Conservation (phyloP, 1,140 invertebrate species). For the Penaeus vannamei region DNA sequence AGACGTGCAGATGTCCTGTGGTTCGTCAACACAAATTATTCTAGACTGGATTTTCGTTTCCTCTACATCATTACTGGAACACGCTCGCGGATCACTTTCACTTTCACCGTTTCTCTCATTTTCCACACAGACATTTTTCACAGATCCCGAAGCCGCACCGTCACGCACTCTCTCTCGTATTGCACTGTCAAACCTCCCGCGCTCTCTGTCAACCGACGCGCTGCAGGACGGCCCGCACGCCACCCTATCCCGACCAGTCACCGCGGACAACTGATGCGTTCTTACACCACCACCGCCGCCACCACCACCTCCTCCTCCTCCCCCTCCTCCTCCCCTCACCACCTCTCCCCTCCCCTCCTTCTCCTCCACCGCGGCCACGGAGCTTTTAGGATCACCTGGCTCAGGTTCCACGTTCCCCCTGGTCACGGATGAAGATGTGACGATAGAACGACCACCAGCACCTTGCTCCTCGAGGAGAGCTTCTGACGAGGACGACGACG, state of each 20-base stretch:
- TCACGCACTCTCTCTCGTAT: no score
- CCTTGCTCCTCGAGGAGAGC: not conserved
- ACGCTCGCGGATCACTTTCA: no score
- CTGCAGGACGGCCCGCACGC: not conserved
- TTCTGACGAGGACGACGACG: not conserved
- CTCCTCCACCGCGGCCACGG: conserved; percentile 42
- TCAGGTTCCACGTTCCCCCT: conserved; percentile 54
- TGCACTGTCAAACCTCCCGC: no score
- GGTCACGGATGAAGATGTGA: conserved; percentile 33
- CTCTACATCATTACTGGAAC: no score
- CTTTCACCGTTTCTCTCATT: no score
- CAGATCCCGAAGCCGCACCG: no score
- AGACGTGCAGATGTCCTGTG: no score
- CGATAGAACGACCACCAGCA: conserved; percentile 26
- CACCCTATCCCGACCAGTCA: conserved; percentile 47
- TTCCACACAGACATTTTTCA: no score
- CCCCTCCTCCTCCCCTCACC: conserved; percentile 33
- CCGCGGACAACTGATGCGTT: conserved; percentile 41
- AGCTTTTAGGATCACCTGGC: conserved; percentile 57
- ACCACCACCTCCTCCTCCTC: conserved; percentile 27
- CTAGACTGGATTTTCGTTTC: no score
- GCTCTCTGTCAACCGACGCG: no score
- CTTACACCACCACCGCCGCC: conserved; percentile 37
- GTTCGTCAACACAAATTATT: no score
- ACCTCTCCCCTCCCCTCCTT: conserved; percentile 26